A percentile compares a stretch with the other conserved stretches of the same genome.
Evolutionary conservation across 2,888 invertebrate genomes (phyloP).

Genomic region (Stenodema calcarata): DNA sequence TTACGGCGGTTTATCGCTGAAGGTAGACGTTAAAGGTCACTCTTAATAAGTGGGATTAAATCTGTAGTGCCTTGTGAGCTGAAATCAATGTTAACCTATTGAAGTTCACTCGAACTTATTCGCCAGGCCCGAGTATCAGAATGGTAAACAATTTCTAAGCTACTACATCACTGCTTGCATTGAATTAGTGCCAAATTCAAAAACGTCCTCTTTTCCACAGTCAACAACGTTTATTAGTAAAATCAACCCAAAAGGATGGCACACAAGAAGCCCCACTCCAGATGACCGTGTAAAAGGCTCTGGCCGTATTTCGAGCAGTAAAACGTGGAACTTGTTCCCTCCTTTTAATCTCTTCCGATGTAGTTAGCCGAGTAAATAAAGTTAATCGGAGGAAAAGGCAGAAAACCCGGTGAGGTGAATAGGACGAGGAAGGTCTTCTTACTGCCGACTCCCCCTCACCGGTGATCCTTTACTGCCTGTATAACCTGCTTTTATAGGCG

Average conservation of each 20-base stretch:
- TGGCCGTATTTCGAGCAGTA: slow-evolving; percentile 8
- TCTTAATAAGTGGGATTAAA: no score
- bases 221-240: not conserved
- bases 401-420: not conserved
- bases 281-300: not conserved
- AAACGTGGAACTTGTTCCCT: slow-evolving; percentile 37
- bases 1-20: not conserved
- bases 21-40: no score
- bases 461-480: slow-evolving; percentile 29
- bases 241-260: not conserved
- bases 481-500: slow-evolving; percentile 23
- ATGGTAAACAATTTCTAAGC: no score
- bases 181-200: no score
- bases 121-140: no score
- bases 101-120: no score
- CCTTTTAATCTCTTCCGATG: slow-evolving; percentile 37
- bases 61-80: no score
- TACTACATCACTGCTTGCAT: no score
- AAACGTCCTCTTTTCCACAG: no score
- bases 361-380: slow-evolving; percentile 45
- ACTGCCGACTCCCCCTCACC: not conserved
- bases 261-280: not conserved
- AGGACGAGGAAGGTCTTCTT: not conserved
- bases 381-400: slow-evolving; percentile 28
- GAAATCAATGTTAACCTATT: no score